These are phyloP conservation scores for Scytalopus superciliaris DNA, from an alignment of 2,113 vertebrate species.

Conservation along the genomic window DNA sequence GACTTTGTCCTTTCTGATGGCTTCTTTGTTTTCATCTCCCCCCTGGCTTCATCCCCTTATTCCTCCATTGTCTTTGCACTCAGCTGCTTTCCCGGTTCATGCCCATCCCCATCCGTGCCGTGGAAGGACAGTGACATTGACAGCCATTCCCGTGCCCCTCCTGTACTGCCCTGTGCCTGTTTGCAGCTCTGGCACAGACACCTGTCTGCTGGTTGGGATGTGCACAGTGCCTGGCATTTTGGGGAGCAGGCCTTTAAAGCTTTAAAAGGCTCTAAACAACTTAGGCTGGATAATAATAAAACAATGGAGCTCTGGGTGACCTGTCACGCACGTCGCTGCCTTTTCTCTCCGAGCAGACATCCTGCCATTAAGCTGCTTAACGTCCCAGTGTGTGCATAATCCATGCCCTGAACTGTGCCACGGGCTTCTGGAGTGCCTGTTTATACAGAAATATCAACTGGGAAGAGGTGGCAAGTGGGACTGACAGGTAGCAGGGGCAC, in stretches of 20 bases:
- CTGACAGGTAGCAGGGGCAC: background rate
- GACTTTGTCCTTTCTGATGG: background rate
- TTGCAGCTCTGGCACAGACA: background rate
- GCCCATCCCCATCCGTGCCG: background rate
- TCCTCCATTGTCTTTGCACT: background rate
- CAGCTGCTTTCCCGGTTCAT: background rate
- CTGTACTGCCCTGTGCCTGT: fast-evolving
- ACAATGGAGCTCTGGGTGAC: background rate
- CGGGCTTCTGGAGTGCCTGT: fast-evolving
- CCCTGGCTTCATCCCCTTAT: background rate
- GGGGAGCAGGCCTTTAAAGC: background rate
- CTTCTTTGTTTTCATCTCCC: background rate
- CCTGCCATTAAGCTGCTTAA: conserved; percentile 30
- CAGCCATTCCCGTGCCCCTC: fast-evolving
- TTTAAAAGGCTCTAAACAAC: background rate
- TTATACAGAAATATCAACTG: fast-evolving
- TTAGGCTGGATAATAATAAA: background rate
- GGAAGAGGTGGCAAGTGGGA: background rate
- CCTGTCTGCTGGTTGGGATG: background rate
- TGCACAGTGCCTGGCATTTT: background rate
- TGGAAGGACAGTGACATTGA: background rate
- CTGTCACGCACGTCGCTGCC: background rate
- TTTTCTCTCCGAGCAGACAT: background rate
- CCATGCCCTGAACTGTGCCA: background rate
- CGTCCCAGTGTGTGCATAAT: background rate